Evolutionary conservation across 2,797 vertebrate species (phyloP), one percentile per base, ranked within the genome.

Genomic region (Danio choprae): DNA sequence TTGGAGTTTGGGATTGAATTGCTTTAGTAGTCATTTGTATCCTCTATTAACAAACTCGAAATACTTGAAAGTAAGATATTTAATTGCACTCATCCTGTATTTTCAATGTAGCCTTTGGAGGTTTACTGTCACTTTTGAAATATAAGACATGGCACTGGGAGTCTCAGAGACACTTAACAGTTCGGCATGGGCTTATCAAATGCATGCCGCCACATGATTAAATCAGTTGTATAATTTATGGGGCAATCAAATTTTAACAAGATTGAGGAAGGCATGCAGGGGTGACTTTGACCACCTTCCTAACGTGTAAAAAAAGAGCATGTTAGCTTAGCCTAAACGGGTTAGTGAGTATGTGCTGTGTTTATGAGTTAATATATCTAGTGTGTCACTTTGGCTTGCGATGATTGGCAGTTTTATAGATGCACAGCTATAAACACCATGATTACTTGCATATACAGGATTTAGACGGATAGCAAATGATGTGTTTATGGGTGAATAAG

Each of bases 41-140:
- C 2, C 6, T 29, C 38, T 43, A 55, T 56, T 43, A 77, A 56
- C 18, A 13, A 50, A 56, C 40, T 58, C 8, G 5, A n/a, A n/a
- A n/a, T n/a, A n/a, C n/a, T n/a, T n/a, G n/a, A n/a, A 55, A 40
- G 7, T 9, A 38, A 60, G 3, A 59, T 7, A 64, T 43, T 4
- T 65, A 76, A 82, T 85, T 76, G 73, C 76, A 43, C 87, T 86
- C 88, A 88, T 80, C 86, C 89, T 87, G 88, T 72, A 55, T 69
- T 86, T 88, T 82, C 86, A 86, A 91, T 82, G 88, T 89, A 87
- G 92, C 91, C 89, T 89, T 91, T 88, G 79, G 20, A 76, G 86
- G 82, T 90, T 60, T 60, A 87, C 60, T 78, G 68, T 65, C 41
- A 84, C 55, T 74, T 80, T 77, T 81, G 82, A 77, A 79, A 86